Base-by-base conservation (phyloP, 2,888 invertebrate genomes). In the Salticus scenicus region DNA sequence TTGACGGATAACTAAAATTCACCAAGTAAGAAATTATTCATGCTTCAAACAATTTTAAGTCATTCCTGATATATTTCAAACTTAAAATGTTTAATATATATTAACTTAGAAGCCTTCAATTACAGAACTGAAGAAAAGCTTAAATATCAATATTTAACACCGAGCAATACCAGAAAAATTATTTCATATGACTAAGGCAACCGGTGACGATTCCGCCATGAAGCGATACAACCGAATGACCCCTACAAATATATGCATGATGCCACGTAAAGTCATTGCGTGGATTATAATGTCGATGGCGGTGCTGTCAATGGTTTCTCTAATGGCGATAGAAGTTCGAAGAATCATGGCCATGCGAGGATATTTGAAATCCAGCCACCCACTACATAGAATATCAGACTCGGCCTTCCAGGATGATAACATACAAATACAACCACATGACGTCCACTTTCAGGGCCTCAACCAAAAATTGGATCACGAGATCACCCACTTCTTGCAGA, bases 211-310 rank as follows among this genome's bases (percentile, higher is more conserved):
- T n/a, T n/a, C n/a, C n/a, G n/a, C n/a, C 17, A 83, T 83, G 83
- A 83, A 77, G 31, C 71, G 83, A 8, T 72, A 66, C 17, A 67
- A 47, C 12, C 30, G 73, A 42, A 51, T 77, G 1, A 66, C 30
- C 7, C 24, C 67, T 24, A 73, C 67, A 67, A 72, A 51, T 41
- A 28, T 77, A 7, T 84, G 84, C 70, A 57, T 84, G 4, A 78
- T 84, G 0, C 78, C 84, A 33, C 64, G 74, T 47, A 78, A 78
- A 64, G 78, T 74, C 27, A 78, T 84, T 12, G 77, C 78, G n/a
- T 73, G 69, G 33, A 63, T 78, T 2, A 78, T 84, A 69, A 28
- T 84, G n/a, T 31, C 47, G 8, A 74, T 84, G 84, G 84, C 84
- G 0, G 20, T 74, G 7, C 8, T 84, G 10, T 74, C 78, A 1